These are phyloP conservation scores for Poicephalus gulielmi DNA, from an alignment of 2,113 vertebrate genomes.

Conservation along the genomic window DNA sequence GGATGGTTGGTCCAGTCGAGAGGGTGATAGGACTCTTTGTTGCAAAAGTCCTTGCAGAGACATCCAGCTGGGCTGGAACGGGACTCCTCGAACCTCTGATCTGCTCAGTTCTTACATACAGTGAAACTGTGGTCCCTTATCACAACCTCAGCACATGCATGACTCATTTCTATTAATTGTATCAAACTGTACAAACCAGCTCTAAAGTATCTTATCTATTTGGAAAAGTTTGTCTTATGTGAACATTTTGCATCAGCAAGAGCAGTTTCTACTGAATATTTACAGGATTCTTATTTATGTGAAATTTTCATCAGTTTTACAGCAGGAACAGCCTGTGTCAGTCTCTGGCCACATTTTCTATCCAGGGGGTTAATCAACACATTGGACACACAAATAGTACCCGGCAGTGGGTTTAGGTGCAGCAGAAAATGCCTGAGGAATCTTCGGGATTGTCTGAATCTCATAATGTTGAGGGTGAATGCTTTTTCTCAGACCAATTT, in stretches of 20 bases:
- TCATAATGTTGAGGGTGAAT: not conserved
- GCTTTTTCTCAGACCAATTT: not conserved
- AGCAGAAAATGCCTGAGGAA: not conserved
- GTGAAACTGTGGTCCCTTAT: accelerated
- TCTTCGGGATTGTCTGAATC: not conserved
- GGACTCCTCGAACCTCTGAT: accelerated
- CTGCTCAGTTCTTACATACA: not conserved
- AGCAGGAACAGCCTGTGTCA: not conserved
- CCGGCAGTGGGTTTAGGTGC: accelerated
- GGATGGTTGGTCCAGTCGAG: not conserved
- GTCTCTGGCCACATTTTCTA: not conserved
- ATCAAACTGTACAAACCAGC: not conserved
- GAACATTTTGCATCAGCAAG: not conserved
- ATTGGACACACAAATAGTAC: not conserved
- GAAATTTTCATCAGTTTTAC: not conserved
- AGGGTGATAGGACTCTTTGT: not conserved
- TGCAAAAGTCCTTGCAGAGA: not conserved
- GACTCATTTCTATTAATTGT: not conserved
- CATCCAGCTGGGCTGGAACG: not conserved
- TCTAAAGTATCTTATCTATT: not conserved
- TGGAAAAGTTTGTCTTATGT: not conserved
- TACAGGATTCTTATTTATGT: not conserved
- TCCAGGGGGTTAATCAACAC: not conserved
- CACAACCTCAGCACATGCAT: not conserved
- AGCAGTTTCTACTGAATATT: not conserved